These are phyloP conservation scores for Bucco capensis DNA, from an alignment of 2,113 vertebrate species.

Conservation along the genomic window DNA sequence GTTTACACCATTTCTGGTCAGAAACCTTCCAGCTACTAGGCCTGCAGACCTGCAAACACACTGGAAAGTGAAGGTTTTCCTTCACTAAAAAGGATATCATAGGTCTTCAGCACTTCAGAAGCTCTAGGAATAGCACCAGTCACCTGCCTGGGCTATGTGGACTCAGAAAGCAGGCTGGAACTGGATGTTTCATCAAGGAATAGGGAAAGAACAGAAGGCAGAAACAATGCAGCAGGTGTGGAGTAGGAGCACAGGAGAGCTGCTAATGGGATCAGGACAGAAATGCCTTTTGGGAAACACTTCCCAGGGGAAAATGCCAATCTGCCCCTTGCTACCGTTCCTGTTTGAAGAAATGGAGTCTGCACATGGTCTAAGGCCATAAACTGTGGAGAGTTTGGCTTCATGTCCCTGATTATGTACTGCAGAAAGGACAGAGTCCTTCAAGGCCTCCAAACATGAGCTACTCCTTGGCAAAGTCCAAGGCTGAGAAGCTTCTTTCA, in stretches of 20 bases:
- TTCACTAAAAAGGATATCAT: neutral
- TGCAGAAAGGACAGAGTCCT: neutral
- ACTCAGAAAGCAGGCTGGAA: neutral
- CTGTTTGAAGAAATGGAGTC: neutral
- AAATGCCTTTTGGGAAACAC: neutral
- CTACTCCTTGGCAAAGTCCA: neutral
- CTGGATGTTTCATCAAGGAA: neutral
- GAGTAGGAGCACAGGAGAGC: neutral
- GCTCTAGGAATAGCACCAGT: neutral
- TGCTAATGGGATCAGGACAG: neutral
- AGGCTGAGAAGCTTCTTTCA: neutral
- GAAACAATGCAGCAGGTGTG: neutral
- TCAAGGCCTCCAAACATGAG: neutral
- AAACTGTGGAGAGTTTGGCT: fast-evolving
- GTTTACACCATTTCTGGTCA: neutral
- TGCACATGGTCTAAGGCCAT: neutral
- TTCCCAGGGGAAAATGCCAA: neutral
- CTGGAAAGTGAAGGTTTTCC: neutral
- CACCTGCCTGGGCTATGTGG: neutral
- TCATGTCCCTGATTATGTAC: neutral
- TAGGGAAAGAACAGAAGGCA: neutral
- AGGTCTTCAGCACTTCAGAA: neutral
- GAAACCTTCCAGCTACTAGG: neutral
- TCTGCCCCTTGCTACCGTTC: neutral
- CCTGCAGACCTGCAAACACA: neutral